Percentiles rank a stretch among this genome's conserved stretches.
Evolutionary conservation across 2,888 invertebrate species (phyloP).

Genomic region (Nymphalis polychloros): DNA sequence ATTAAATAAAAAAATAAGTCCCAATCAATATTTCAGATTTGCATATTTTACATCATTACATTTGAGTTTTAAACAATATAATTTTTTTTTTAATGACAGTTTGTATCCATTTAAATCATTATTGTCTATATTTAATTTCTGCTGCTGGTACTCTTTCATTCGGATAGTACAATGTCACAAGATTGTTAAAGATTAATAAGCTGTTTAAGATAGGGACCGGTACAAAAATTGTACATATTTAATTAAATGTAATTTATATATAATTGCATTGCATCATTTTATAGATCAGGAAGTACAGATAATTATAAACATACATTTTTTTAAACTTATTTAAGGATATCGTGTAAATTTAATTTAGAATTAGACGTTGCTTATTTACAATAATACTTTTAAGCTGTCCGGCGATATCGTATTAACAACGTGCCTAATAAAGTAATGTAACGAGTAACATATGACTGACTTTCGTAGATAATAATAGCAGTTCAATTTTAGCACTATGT

Average conservation of each 20-base stretch:
- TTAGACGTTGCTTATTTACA: neutral
- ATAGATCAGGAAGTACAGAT: no score
- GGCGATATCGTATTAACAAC: constrained; percentile 10
- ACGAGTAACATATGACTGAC: constrained; percentile 24
- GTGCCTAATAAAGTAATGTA: constrained; percentile 18
- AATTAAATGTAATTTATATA: no score
- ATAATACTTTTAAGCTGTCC: constrained; percentile 3
- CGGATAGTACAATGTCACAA: neutral
- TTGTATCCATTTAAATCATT: neutral
- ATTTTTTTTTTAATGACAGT: no score
- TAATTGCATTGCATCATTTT: no score
- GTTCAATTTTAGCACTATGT: constrained; percentile 19
- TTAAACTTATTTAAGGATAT: neutral
- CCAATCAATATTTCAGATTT: neutral
- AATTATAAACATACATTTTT: no score
- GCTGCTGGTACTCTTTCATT: neutral
- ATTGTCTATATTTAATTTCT: neutral
- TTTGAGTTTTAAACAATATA: neutral
- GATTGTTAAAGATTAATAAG: constrained; percentile 2
- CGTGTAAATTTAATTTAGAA: neutral
- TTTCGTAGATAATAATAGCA: constrained; percentile 16
- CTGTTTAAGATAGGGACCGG: neutral
- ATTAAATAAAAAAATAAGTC: neutral
- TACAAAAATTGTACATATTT: no score
- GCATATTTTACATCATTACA: neutral